A percentile compares a stretch with the other conserved stretches of the same genome.
Evolutionary conservation across 2,113 vertebrate genomes (phyloP).

Genomic region (Anguilla rostrata): DNA sequence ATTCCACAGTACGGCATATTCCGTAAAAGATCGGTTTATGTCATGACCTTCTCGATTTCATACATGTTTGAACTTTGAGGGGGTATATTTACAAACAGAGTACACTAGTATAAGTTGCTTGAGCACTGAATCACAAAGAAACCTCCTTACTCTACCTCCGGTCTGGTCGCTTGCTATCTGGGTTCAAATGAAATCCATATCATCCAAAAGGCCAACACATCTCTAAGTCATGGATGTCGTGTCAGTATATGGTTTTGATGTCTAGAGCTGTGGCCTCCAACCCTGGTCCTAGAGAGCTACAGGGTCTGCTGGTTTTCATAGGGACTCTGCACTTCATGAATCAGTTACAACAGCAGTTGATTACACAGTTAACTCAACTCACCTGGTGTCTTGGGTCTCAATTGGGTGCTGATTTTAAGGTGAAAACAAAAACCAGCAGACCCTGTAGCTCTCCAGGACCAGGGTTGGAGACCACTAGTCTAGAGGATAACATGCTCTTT

Average conservation of each 20-base stretch:
- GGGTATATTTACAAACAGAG: neutral
- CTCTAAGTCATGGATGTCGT: neutral
- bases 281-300: too few species aligned
- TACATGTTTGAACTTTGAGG: neutral
- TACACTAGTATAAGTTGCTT: neutral
- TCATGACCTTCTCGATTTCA: neutral
- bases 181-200: neutral
- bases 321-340: too few species aligned
- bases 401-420: too few species aligned
- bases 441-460: too few species aligned
- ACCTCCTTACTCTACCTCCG: neutral
- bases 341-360: too few species aligned
- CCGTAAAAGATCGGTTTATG: neutral
- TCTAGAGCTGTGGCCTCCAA: too few species aligned
- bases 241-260: neutral
- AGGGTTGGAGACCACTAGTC: too few species aligned
- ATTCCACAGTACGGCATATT: slow-evolving; percentile 53
- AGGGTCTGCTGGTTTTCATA: too few species aligned
- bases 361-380: too few species aligned
- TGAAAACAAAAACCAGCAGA: too few species aligned
- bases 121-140: neutral
- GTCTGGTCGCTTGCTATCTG: too few species aligned
- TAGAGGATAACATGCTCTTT: neutral
- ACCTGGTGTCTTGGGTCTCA: too few species aligned
- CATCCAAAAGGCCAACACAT: neutral